phyloP scores from a whole-genome alignment of 1,140 invertebrate genomes.

The Caerostris extrusa region DNA sequence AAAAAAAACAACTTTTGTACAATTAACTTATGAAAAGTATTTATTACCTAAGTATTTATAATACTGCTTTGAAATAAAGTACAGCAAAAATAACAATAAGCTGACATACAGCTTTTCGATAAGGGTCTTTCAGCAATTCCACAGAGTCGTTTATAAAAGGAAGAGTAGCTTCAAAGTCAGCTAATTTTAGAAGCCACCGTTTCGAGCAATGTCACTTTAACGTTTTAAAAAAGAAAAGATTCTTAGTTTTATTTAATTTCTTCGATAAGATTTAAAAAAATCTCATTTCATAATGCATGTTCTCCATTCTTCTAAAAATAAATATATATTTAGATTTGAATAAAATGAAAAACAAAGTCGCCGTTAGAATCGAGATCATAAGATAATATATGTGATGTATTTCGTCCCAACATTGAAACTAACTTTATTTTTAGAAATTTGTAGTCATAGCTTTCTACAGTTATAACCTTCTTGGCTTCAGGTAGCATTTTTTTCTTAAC shows the following conservation, averaged over 20 bases:
- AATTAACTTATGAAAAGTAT: too few relatives aligned
- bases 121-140: background rate
- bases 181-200: background rate
- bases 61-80: too few relatives aligned
- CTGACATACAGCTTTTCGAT: background rate
- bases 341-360: background rate
- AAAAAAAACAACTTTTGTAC: too few relatives aligned
- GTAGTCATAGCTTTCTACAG: too few relatives aligned
- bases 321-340: background rate
- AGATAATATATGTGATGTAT: background rate
- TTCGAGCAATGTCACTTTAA: background rate
- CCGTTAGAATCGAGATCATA: background rate
- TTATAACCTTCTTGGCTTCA: too few relatives aligned
- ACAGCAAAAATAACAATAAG: background rate
- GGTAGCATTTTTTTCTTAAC: too few relatives aligned
- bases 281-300: slow-evolving; percentile 8
- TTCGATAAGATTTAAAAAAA: background rate
- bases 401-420: background rate
- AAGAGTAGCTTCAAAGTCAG: background rate
- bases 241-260: slow-evolving; percentile 6
- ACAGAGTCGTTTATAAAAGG: background rate
- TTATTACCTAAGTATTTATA: too few relatives aligned
- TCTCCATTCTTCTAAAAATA: background rate
- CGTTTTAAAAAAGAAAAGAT: background rate
- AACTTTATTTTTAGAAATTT: background rate